Evolutionary conservation across 2,113 vertebrate genomes (phyloP), one percentile per base, ranked within the genome.

Genomic region (Notarius lentiginosus): DNA sequence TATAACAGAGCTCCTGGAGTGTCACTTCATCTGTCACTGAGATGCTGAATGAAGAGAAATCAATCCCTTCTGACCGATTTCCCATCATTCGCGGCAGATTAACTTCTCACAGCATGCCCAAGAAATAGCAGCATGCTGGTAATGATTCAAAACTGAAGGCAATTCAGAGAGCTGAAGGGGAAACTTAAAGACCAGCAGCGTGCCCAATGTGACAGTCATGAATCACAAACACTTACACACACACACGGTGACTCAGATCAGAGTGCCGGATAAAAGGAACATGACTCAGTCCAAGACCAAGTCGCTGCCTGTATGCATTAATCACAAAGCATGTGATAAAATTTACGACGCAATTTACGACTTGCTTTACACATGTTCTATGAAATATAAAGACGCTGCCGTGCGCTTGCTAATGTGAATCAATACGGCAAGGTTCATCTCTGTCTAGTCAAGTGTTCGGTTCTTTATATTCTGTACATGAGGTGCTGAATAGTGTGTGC

Each of bases 141-240:
- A 77, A 87, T 87, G 60, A 87, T 56, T 87, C 81, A 77, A 77
- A 77, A 77, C 80, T 56, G 72, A 87, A 83, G 86, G 81, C 72
- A 83, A 79, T 87, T 87, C 68, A 56, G 14, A 66, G 51, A 76
- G 86, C 72, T 87, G 72, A 22, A 83, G 60, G 77, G 70, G 70
- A 72, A 83, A 51, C 55, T 12, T 22, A 47, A 83, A 79, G 68
- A 58, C 79, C 66, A 76, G 73, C 87, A 55, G 66, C 11, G 58
- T 14, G 34, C 63, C 68, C 24, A 75, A 65, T 47, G 41, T 60
- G 53, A 75, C 68, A 34, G 66, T 51, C 79, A 53, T 87, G 27
- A 88, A 53, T 51, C 83, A 49, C 47, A 77, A 49, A 83, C 61
- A 73, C 55, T 22, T 61, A 66, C 51, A 61, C 65, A 27, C 12